Conservation (phyloP, 2,113 vertebrate species). For the Tachuris rubrigastra region DNA sequence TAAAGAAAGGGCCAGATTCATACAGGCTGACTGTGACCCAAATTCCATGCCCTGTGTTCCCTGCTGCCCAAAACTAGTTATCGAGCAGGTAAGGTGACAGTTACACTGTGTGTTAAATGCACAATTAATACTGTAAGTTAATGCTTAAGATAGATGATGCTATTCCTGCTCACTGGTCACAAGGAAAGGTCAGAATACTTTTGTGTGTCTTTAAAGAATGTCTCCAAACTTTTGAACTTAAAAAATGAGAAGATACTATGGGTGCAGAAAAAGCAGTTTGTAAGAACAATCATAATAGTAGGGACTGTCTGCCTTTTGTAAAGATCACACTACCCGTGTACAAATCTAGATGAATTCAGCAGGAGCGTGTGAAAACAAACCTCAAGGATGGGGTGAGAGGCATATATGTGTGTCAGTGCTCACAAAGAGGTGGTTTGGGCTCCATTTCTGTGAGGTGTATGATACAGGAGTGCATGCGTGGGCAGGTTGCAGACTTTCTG, state of each 20-base stretch:
- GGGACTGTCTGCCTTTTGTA: neutral
- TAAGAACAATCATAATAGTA: neutral
- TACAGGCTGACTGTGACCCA: neutral
- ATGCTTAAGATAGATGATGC: neutral
- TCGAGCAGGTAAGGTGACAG: neutral
- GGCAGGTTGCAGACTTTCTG: neutral
- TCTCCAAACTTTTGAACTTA: neutral
- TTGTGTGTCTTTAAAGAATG: neutral
- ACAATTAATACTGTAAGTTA: neutral
- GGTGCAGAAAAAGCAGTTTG: neutral
- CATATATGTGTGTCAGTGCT: rapidly evolving
- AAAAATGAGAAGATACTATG: neutral
- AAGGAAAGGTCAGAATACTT: neutral
- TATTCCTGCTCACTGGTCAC: neutral
- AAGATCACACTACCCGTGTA: neutral
- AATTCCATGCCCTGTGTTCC: neutral
- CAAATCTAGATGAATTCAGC: neutral
- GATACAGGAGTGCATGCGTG: rapidly evolving
- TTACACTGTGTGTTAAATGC: neutral
- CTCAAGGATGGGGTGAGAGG: neutral
- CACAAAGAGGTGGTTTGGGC: neutral
- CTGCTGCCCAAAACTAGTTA: neutral
- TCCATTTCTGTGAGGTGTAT: neutral
- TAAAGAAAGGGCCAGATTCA: neutral
- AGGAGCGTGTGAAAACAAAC: neutral